Base-by-base conservation (phyloP, 37 sponge, comb jelly and placozoan genomes). In the Ianthella basta region DNA sequence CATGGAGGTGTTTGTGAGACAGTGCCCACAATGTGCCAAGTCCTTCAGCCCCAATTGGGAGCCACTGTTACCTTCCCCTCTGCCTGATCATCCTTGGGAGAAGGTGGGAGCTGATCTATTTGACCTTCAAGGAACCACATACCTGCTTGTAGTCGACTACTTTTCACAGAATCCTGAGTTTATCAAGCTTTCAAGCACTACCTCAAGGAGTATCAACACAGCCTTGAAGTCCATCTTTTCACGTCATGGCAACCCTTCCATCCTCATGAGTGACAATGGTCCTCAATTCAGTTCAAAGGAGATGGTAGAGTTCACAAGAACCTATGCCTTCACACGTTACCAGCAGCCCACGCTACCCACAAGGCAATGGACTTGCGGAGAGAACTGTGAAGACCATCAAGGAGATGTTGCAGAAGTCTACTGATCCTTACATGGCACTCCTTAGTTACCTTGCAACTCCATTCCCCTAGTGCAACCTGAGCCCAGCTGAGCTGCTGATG, bases 301-400 rank as follows among this genome's bases (percentile, higher is more conserved):
- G 39, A 72, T 72, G 74, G 4, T 15, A 30, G 74, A 72, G 23
- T 72, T 72, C 13, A 12, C 74, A 14, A 36, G 3, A 5, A 38
- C 21, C 4, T 72, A 72, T 36, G 2, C 21, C 27, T 72, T 72
- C 74, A 3, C 74, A 72, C 37, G 12, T 72, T 30, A 72, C 74
- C 37, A 72, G 74, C 37, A 72, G 74, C 36, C 36, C 74, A 3
- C 39, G 13, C 39, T 72, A 72, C 27, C 37, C 74, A 72, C 74
- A 72, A 12, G 13, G 74, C 39, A 72, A 72, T 72, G 74, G 74
- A 23, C 23, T 72, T n/a, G 74, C 39, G 6, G 74, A 72, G 37
- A 72, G 74, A 14, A 35, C 37, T 3, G 74, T 72, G 29, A 72
- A 72, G 37, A 72, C 74, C 5, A 36, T 34, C 4, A 72, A 72